Conservation (phyloP, 2,113 vertebrate genomes). For the Pteropus alecto region DNA sequence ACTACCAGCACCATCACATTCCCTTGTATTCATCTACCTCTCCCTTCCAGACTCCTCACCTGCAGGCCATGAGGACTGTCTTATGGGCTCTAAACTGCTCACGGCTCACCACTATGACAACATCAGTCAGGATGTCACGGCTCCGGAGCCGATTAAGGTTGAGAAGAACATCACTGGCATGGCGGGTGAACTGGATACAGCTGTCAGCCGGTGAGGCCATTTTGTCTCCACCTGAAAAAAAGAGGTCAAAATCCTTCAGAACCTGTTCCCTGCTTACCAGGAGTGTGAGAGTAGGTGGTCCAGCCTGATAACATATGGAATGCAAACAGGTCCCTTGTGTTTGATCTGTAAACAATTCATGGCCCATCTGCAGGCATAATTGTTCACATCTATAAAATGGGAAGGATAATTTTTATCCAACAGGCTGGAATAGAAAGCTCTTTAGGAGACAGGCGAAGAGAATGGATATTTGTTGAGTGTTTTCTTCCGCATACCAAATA, state of each 20-base stretch:
- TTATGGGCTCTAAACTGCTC: constrained; percentile 98
- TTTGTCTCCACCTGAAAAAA: constrained; percentile 82
- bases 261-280: constrained; percentile 25
- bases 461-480: neutral
- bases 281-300: neutral
- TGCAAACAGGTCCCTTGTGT: neutral
- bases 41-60: constrained; percentile 81
- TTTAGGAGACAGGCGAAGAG: neutral
- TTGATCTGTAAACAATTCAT: neutral
- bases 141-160: constrained; percentile 97
- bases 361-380: neutral
- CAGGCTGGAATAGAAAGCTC: neutral
- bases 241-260: neutral
- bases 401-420: neutral
- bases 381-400: neutral
- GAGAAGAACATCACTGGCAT: constrained; percentile 96
- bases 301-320: neutral
- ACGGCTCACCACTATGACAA: constrained; percentile 95
- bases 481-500: neutral
- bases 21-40: neutral
- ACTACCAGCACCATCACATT: neutral
- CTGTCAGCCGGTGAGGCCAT: constrained; percentile 98
- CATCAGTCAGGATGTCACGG: constrained; percentile 96
- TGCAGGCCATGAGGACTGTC: constrained; percentile 99
- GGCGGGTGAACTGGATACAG: constrained; percentile 99